phyloP scores from a whole-genome alignment of 2,888 invertebrate genomes.

The Drosophila peninsularis region DNA sequence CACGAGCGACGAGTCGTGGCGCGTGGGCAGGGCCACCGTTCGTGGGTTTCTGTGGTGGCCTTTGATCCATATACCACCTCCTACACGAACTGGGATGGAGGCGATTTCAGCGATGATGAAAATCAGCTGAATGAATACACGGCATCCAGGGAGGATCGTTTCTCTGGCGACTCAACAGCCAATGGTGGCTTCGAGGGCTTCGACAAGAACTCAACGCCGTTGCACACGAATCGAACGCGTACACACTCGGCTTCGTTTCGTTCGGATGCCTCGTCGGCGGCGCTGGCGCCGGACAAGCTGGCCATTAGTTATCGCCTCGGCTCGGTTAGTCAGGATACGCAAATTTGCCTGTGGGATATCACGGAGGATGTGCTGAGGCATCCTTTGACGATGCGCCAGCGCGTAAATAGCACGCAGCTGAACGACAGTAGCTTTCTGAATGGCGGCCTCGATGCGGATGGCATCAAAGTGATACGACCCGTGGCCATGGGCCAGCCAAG shows the following conservation, averaged over 20 bases:
- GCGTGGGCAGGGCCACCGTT: conserved; percentile 98
- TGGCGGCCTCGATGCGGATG: conserved; percentile 81
- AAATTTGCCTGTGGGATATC: conserved; percentile 98
- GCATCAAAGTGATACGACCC: conserved; percentile 83
- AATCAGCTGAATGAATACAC: conserved; percentile 84
- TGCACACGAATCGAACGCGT: conserved; percentile 75
- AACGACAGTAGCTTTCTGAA: conserved; percentile 82
- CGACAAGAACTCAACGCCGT: conserved; percentile 82
- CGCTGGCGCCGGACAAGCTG: conserved; percentile 83
- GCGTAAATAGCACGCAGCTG: conserved; percentile 79
- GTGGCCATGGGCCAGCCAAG: conserved; percentile 79
- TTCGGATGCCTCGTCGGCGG: conserved; percentile 82
- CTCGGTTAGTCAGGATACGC: conserved; percentile 98
- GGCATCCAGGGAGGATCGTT: conserved; percentile 68
- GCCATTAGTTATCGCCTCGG: conserved; percentile 93
- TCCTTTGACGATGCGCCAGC: conserved; percentile 85
- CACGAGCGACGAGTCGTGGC: conserved; percentile 96
- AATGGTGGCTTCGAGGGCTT: conserved; percentile 82
- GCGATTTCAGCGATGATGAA: conserved; percentile 87
- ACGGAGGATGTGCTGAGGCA: conserved; percentile 96
- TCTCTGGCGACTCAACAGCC: conserved; percentile 75
- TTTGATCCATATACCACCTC: conserved; percentile 95
- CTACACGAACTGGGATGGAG: conserved; percentile 87
- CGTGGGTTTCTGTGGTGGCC: conserved; percentile 98
- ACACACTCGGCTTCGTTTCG: conserved; percentile 84